phyloP scores from a whole-genome alignment of 2,888 invertebrate genomes.

The Nephrotoma guestfalica region DNA sequence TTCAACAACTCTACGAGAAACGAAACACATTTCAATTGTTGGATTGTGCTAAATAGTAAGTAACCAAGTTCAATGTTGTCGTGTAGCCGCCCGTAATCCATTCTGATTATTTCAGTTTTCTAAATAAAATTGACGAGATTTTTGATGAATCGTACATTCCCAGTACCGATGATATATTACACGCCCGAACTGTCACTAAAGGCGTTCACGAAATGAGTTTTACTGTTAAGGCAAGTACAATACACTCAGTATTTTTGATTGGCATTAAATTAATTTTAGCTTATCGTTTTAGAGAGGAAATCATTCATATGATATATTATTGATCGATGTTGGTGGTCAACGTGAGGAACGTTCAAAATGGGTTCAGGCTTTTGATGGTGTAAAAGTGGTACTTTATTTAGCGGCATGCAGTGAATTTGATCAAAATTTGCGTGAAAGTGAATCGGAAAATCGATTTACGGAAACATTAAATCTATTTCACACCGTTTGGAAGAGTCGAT shows the following conservation, averaged over 20 bases:
- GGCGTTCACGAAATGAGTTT: conserved; percentile 64
- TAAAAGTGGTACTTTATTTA: conserved; percentile 65
- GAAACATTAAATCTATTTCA: conserved; percentile 59
- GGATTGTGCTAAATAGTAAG: conserved; percentile 73
- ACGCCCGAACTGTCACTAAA: conserved; percentile 57
- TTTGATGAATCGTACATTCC: conserved; percentile 50
- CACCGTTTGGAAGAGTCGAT: conserved; percentile 56
- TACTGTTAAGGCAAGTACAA: conserved; percentile 42
- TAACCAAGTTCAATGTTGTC: conserved; percentile 15
- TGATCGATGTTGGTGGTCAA: conserved; percentile 78
- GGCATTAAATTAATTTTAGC: conserved; percentile 16
- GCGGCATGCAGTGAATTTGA: conserved; percentile 72
- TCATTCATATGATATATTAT: conserved; percentile 48
- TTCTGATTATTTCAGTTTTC: conserved; percentile 41
- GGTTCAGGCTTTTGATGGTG: conserved; percentile 66
- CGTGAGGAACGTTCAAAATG: conserved; percentile 68
- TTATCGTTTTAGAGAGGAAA: conserved; percentile 51
- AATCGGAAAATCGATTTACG: conserved; percentile 49
- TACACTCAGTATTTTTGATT: background rate
- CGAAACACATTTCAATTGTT: conserved; percentile 66
- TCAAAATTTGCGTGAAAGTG: conserved; percentile 56
- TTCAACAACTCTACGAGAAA: conserved; percentile 50
- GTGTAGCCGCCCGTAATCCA: background rate
- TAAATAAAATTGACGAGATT: conserved; percentile 53
- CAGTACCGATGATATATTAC: conserved; percentile 59